Base-by-base conservation (phyloP, 2,888 invertebrate genomes). In the Ormyrus nitidulus region DNA sequence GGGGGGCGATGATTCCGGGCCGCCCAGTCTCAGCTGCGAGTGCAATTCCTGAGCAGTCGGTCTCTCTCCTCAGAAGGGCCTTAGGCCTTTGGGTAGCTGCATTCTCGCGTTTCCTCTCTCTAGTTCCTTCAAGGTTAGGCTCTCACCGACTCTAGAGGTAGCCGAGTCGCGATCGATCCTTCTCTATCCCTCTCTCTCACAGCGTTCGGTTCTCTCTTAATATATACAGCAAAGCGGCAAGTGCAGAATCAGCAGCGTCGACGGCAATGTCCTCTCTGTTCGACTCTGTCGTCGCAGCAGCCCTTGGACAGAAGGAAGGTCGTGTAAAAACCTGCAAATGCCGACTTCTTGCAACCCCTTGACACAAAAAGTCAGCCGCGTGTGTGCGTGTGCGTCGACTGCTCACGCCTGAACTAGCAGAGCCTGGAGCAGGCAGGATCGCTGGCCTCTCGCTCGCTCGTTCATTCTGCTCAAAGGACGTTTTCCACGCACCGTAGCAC, bases 51-150 rank as follows among this genome's bases (percentile, higher is more conserved):
- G 34, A 34, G 34, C 34, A 34, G 34, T 56, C n/a, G 11, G n/a
- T 64, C 66, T 58, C 48, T 6, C 72, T 68, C 13, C 53, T 79
- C 74, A 79, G 46, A 74, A 69, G 49, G 79, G 66, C 46, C 61
- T 65, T 54, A 61, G 54, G 62, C 64, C 65, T 66, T 34, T 34
- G 34, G 66, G 65, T 58, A 75, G 61, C 65, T 80, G 79, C 79
- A 80, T 75, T 75, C 69, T 72, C 34, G 34, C 34, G 34, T 34
- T 34, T 34, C 34, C 4, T 69, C 13, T 13, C 51, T 79, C 70
- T 53, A 69, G 6, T 70, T 70, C 65, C 79, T 74, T 70, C 79
- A 75, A 79, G 79, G 79, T 79, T 79, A 75, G 68, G 73, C 73
- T 59, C 54, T 61, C 56, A 34, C 34, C 13, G 48, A 49, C 49